Evolutionary conservation across 1,140 invertebrate species (phyloP), one percentile per base, ranked within the genome.

Genomic region (Conopomorpha cramerella): DNA sequence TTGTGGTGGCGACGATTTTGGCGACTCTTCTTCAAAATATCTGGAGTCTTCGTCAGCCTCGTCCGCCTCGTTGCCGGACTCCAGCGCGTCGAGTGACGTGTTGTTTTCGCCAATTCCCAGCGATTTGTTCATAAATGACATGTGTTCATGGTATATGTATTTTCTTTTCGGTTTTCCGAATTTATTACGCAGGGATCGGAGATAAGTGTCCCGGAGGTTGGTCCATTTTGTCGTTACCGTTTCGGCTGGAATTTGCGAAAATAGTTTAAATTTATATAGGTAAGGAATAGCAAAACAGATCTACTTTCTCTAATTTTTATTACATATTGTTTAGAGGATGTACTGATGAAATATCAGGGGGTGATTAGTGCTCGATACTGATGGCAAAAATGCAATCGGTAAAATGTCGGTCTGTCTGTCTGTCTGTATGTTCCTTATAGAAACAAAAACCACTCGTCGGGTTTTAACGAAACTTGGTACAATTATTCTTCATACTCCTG

Each of bases 141-240:
- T 30, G 13, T 72, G 51, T 1, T 72, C 45, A 37, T 72, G 44
- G 2, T 60, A 42, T 0, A 74, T 37, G 29, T 74, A 74, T 48
- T 56, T 58, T 8, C 51, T 46, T 41, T 63, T 63, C 0, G 55
- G 55, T 38, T 49, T 55, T 0, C 63, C 63, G 41, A 51, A 46
- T 45, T 43, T 59, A 0, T 48, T 44, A 47, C 56, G 66, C 0
- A 76, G 41, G 0, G 63, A 57, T 38, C 63, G 68, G 2, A 65
- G 38, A 13, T 72, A 74, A 1, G 70, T 64, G 33, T 74, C 70
- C 1, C 70, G 48, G 7, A 66, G 54, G 36, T 74, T 71, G 4
- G 57, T 64, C 67, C 67, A 74, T 51, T 71, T 74, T 29, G 51
- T 55, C 2, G 67, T 29, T 10, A 74, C 49, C 11, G 45, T 38